Percentiles rank a stretch among this genome's conserved stretches.
phyloP scores from a whole-genome alignment of 2,888 invertebrate genomes.

The Zonitis immaculata region DNA sequence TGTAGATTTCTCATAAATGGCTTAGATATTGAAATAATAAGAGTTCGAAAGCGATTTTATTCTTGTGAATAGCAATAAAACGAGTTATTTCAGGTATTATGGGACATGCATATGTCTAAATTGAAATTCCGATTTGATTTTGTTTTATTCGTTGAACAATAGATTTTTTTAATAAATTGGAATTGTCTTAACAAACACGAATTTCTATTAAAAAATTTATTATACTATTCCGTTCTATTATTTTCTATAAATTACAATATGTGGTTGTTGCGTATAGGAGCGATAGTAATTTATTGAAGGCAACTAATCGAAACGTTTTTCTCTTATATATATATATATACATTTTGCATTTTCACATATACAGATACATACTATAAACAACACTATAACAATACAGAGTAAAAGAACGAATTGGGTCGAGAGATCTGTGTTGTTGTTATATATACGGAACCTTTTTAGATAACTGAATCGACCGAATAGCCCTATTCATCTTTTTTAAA shows the following conservation, averaged over 20 bases:
- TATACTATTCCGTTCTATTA: background rate
- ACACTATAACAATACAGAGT: no score
- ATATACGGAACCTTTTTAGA: constrained; percentile 46
- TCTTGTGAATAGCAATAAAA: no score
- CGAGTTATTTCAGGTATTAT: no score
- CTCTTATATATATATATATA: constrained; percentile 22
- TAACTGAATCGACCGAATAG: constrained; percentile 64
- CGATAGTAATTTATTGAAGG: constrained; percentile 8
- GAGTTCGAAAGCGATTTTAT: no score
- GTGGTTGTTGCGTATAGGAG: background rate
- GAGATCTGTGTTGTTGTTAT: background rate
- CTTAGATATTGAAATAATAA: no score
- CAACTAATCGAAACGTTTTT: constrained; percentile 18
- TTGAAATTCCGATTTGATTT: background rate
- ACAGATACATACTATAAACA: no score
- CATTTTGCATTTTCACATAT: constrained; percentile 25
- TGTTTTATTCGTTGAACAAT: background rate
- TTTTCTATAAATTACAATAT: constrained; percentile 13
- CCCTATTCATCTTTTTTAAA: constrained; percentile 63
- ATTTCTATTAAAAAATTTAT: constrained; percentile 3
- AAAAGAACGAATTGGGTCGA: background rate
- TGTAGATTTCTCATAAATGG: no score
- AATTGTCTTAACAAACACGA: background rate
- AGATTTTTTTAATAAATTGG: background rate
- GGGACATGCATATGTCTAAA: constrained; percentile 2